These are phyloP conservation scores for Pollimyrus isidori DNA, from an alignment of 2,113 vertebrate genomes.

Conservation along the genomic window DNA sequence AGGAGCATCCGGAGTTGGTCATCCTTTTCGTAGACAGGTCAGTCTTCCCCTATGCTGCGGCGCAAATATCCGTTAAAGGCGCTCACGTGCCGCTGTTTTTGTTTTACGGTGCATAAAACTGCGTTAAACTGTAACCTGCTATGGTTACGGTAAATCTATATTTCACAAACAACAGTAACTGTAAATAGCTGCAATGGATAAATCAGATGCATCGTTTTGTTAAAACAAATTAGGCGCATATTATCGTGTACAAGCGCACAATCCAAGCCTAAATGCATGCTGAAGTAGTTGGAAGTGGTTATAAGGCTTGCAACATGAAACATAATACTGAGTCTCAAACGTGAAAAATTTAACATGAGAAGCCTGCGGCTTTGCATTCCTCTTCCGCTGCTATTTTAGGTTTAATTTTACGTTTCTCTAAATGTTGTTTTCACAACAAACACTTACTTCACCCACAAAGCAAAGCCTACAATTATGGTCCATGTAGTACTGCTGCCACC, in stretches of 20 bases:
- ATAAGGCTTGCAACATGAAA: neutral
- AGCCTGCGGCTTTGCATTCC: neutral
- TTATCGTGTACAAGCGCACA: neutral
- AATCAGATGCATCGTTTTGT: neutral
- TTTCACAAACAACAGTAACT: neutral
- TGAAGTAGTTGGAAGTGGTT: neutral
- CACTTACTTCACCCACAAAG: neutral
- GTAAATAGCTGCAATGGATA: neutral
- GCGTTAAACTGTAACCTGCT: neutral
- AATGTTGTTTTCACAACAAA: neutral
- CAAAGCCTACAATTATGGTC: neutral
- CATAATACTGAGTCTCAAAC: neutral
- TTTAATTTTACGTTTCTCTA: neutral
- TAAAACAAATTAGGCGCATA: neutral
- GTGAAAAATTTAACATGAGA: neutral
- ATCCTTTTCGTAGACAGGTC: conserved; percentile 86
- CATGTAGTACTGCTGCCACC: neutral
- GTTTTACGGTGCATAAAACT: neutral
- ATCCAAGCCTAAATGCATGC: neutral
- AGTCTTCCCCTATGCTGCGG: neutral
- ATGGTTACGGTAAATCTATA: neutral
- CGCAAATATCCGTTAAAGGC: neutral
- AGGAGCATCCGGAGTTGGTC: conserved; percentile 53
- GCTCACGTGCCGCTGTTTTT: neutral
- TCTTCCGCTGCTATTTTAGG: neutral